Percentiles rank a stretch among this genome's conserved stretches.
Evolutionary conservation across 2,888 invertebrate species (phyloP).

Genomic region (Mellilla xanthometata): DNA sequence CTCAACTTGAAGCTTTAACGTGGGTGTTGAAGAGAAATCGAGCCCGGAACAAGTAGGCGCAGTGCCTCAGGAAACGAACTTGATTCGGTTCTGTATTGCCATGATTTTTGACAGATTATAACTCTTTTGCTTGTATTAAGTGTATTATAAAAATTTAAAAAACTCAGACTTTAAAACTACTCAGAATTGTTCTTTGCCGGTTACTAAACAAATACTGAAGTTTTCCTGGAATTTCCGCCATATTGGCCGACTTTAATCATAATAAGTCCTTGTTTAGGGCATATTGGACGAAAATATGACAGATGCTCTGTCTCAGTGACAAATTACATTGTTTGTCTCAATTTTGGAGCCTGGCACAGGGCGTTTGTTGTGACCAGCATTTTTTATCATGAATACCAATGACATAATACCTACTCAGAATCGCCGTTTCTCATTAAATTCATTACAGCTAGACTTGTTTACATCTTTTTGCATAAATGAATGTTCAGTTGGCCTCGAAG

Average conservation of each 20-base stretch:
- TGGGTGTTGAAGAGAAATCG: conserved; percentile 1
- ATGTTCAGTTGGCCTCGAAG: too few species aligned
- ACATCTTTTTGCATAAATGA: not conserved
- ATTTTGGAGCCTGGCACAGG: not conserved
- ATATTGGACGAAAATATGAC: conserved; percentile 21
- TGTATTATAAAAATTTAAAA: too few species aligned
- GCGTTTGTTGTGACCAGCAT: conserved; percentile 4
- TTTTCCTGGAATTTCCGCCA: too few species aligned
- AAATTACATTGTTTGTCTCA: conserved; percentile 21
- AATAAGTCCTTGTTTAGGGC: too few species aligned
- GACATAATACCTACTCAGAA: conserved; percentile 9
- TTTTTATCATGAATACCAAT: conserved; percentile 11
- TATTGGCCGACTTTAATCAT: too few species aligned
- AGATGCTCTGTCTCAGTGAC: conserved; percentile 14
- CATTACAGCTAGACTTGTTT: conserved; percentile 7
- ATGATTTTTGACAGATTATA: too few species aligned
- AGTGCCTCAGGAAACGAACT: not conserved
- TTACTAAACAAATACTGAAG: too few species aligned
- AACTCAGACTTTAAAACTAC: too few species aligned
- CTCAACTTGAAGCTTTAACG: not conserved
- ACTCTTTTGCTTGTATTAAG: too few species aligned
- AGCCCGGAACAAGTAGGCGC: not conserved
- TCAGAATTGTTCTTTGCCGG: too few species aligned
- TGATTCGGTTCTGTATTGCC: too few species aligned
- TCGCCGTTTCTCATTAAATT: conserved; percentile 4